Evolutionary conservation across 2,113 vertebrate species (phyloP).

Genomic region (Semicossyphus pulcher): DNA sequence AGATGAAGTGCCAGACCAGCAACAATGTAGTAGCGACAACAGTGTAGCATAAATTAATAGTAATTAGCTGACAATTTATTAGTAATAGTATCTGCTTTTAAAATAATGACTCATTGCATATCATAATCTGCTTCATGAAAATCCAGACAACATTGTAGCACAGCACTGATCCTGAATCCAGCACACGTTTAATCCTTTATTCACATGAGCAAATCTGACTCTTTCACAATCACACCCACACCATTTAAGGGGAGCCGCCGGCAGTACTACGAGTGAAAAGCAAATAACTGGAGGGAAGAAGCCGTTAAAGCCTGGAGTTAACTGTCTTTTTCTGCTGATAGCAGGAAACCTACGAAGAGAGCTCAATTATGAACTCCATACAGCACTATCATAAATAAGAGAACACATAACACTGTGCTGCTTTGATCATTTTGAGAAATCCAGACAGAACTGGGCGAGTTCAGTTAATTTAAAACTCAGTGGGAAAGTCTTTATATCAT

Average conservation of each 20-base stretch:
- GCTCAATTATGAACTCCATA: constrained; percentile 22
- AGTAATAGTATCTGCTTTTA: not conserved
- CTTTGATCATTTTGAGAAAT: constrained; percentile 16
- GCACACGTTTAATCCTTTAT: not conserved
- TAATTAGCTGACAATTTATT: not conserved
- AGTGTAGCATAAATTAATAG: too few relatives aligned
- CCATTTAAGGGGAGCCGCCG: not conserved
- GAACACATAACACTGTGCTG: not conserved
- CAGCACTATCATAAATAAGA: constrained; percentile 27
- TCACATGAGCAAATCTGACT: not conserved
- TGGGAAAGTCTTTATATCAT: constrained; percentile 29
- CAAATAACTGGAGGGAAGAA: not conserved
- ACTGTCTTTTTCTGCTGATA: constrained; percentile 12
- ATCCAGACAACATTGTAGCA: not conserved
- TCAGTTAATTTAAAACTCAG: not conserved
- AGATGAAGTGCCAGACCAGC: too few relatives aligned
- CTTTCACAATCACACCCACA: not conserved
- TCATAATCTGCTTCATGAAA: not conserved
- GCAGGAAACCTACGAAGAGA: constrained; percentile 9
- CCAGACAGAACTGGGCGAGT: not conserved
- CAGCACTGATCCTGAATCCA: not conserved
- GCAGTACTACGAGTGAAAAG: not conserved
- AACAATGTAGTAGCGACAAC: too few relatives aligned
- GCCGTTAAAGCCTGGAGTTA: not conserved
- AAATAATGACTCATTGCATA: not conserved